Evolutionary conservation across 37 sponge, comb jelly and placozoan species (phyloP), one percentile per base, ranked within the genome.

Genomic region (Bolinopsis microptera): DNA sequence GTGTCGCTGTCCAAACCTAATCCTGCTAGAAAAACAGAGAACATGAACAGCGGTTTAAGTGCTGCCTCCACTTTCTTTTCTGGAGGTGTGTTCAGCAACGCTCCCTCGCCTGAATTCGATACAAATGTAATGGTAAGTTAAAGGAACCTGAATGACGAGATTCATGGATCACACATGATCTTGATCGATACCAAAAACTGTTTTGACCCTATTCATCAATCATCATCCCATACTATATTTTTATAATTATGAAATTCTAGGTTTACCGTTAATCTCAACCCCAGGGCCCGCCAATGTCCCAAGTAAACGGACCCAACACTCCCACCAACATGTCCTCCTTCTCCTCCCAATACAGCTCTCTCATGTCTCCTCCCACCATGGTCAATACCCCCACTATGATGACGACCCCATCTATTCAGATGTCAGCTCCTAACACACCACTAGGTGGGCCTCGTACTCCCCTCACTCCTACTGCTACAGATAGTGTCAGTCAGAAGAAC

Each of bases 271-370:
- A n/a, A n/a, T n/a, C n/a, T n/a, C n/a, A n/a, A n/a, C n/a, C n/a
- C 36, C 80, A 77, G 80, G 80, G 80, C 36, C 80, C 80, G 3
- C 80, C 80, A 16, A 34, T 22, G 36, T 77, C 80, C 18, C 74
- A 70, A 3, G 74, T 25, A 5, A 34, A 36, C 33, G 80, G 32
- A 32, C 80, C 80, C 9, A 77, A 77, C 33, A 77, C 80, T 77
- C 80, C 80, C 5, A 77, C 80, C 21, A 77, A 77, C 80, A 48
- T 48, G 61, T 18, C 61, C 9, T 48, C 9, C 13, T 48, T 18
- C 61, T 48, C 61, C 61, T 18, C 61, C 61, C 61, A 48, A 48
- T 48, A 48, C 61, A 48, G 13, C 61, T 34, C 33, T 36, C 80
- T 77, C 21, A 13, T 77, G 35, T 77, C 80, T 2, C 35, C 80